A percentile compares a stretch with the other conserved stretches of the same genome.
These are phyloP conservation scores for Hylomyscus alleni DNA, from an alignment of 2,797 vertebrate species.

Conservation along the genomic window DNA sequence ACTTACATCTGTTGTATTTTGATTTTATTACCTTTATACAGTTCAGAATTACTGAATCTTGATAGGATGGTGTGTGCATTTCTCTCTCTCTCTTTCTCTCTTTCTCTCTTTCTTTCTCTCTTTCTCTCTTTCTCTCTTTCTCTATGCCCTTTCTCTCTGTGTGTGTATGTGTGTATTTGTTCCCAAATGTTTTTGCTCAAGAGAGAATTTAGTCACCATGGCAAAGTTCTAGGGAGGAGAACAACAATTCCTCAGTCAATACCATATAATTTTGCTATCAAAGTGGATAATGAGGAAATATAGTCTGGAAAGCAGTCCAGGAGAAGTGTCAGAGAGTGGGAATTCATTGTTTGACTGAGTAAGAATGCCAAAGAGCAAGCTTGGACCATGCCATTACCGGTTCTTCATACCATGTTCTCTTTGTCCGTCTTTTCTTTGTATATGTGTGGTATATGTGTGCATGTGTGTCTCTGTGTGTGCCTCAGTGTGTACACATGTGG, in stretches of 20 bases:
- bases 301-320: not conserved
- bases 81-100: no score
- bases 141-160: no score
- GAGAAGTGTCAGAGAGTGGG: not conserved
- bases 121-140: not conserved
- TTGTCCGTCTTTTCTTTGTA: not conserved
- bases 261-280: not conserved
- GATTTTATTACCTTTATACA: slow-evolving; percentile 4
- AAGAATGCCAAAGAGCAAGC: not conserved
- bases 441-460: not conserved
- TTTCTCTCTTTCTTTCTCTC: no score
- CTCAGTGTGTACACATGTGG: not conserved
- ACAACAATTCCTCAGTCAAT: not conserved
- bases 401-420: not conserved
- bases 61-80: not conserved
- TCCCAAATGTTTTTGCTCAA: not conserved
- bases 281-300: not conserved
- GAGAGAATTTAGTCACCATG: not conserved
- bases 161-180: not conserved
- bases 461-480: not conserved
- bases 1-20: slow-evolving; percentile 18
- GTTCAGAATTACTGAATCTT: not conserved
- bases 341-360: not conserved
- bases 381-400: not conserved
- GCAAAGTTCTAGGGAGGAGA: not conserved